Evolutionary conservation across 2,888 invertebrate species (phyloP), one percentile per base, ranked within the genome.

Genomic region (Fragum fragum): DNA sequence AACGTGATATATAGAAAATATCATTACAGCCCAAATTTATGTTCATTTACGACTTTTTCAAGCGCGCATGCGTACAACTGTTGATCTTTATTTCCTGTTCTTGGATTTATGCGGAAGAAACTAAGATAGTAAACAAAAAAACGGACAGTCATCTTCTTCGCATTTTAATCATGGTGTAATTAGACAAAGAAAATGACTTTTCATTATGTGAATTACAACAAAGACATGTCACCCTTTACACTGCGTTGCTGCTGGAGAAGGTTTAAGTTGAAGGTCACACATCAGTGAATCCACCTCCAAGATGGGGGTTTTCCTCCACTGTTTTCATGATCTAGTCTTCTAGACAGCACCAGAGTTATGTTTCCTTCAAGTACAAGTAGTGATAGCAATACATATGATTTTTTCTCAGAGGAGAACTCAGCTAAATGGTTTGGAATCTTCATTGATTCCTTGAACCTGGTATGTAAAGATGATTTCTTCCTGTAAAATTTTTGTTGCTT

Each of bases 371-470:
- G 83, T 76, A 53, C 87, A 74, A 82, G 70, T 66, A 75, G 81
- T 79, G 88, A 88, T 73, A 79, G 73, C 52, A 82, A 85, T 78
- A 77, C 76, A 7, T 97, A 97, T 95, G 97, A 98, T 96, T 98
- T 98, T 95, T 96, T 96, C 94, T 97, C 97, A 95, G 97, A 97
- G 94, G 98, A 98, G 95, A 98, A 98, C 95, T 96, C 96, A 91
- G 96, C 96, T 90, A 98, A 98, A 96, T 99, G 98, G 98, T 97
- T 97, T 94, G 98, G 98, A 88, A 96, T 98, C 88, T 97, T 99
- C 95, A 96, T 97, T 94, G 96, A 96, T 93, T 97, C 98, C 71
- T 96, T 99, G 92, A 97, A 97, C 95, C 97, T 97, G 97, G 98
- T 98, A 76, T 86, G 89, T 86, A 66, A 53, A 18, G 16, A 47